phyloP scores from a whole-genome alignment of 2,888 invertebrate genomes.

The Drosophila aldrichi region DNA sequence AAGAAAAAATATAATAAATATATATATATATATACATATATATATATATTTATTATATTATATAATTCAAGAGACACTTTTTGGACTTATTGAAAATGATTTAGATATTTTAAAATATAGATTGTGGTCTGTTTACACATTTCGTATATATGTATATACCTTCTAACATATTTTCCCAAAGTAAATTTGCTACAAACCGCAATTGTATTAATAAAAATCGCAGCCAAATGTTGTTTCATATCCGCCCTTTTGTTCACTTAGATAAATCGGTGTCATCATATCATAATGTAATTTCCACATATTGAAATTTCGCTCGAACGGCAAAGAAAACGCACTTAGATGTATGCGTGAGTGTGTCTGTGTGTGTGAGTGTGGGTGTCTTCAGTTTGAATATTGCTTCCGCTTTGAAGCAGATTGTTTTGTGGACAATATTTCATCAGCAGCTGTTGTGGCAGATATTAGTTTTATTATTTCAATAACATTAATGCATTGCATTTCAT shows the following conservation, averaged over 20 bases:
- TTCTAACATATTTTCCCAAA: no score
- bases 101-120: neutral
- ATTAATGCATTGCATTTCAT: slow-evolving; percentile 75
- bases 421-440: slow-evolving; percentile 76
- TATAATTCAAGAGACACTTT: no score
- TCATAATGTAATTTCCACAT: slow-evolving; percentile 85
- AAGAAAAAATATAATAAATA: no score
- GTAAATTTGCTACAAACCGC: neutral
- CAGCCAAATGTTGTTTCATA: slow-evolving; percentile 23
- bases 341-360: neutral
- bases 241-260: slow-evolving; percentile 55
- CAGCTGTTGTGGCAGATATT: slow-evolving; percentile 71
- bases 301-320: slow-evolving; percentile 78
- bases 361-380: slow-evolving; percentile 20
- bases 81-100: neutral
- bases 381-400: slow-evolving; percentile 42
- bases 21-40: no score
- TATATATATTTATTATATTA: no score
- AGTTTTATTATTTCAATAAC: slow-evolving; percentile 80
- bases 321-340: slow-evolving; percentile 25
- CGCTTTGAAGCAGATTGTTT: slow-evolving; percentile 54
- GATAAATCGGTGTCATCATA: slow-evolving; percentile 85
- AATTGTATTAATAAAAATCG: neutral
- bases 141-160: no score
- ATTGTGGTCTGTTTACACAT: neutral